phyloP scores from a whole-genome alignment of 2,888 invertebrate genomes.

The Acleris laterana region DNA sequence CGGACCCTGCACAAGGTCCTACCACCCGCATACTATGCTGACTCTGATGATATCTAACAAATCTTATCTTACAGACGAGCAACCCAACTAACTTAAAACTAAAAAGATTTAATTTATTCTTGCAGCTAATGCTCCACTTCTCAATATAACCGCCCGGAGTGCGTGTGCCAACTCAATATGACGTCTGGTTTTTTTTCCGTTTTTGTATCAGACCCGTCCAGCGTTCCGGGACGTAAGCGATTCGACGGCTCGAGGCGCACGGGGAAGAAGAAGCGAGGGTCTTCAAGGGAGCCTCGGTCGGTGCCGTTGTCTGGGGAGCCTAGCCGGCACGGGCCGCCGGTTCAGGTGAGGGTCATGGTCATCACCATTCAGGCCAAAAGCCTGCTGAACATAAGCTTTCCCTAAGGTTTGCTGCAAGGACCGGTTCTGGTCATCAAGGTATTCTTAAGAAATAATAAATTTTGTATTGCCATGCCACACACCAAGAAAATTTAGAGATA shows the following conservation, averaged over 20 bases:
- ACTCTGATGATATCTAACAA: too few relatives aligned
- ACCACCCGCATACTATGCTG: too few relatives aligned
- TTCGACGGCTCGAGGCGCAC: constrained; percentile 53
- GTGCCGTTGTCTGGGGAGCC: constrained; percentile 70
- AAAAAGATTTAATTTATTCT: background rate
- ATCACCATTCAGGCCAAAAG: too few relatives aligned
- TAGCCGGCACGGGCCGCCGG: constrained; percentile 60
- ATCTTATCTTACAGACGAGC: too few relatives aligned
- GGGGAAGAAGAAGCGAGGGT: constrained; percentile 59
- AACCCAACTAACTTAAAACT: too few relatives aligned
- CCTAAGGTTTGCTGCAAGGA: too few relatives aligned
- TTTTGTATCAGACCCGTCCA: constrained; percentile 39
- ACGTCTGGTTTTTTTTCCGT: background rate
- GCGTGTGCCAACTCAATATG: background rate
- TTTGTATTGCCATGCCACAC: too few relatives aligned
- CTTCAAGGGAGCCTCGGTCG: constrained; percentile 60
- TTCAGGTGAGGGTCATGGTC: constrained; percentile 49
- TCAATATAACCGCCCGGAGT: background rate
- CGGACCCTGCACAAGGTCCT: too few relatives aligned
- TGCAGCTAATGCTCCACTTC: background rate
- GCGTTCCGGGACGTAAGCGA: constrained; percentile 53
- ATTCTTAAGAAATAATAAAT: too few relatives aligned
- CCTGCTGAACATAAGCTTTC: too few relatives aligned
- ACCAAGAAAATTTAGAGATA: too few relatives aligned
- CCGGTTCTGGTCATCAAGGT: too few relatives aligned